Percentiles rank a stretch among this genome's conserved stretches.
Evolutionary conservation across 2,113 vertebrate species (phyloP).

Genomic region (Takifugu flavidus): DNA sequence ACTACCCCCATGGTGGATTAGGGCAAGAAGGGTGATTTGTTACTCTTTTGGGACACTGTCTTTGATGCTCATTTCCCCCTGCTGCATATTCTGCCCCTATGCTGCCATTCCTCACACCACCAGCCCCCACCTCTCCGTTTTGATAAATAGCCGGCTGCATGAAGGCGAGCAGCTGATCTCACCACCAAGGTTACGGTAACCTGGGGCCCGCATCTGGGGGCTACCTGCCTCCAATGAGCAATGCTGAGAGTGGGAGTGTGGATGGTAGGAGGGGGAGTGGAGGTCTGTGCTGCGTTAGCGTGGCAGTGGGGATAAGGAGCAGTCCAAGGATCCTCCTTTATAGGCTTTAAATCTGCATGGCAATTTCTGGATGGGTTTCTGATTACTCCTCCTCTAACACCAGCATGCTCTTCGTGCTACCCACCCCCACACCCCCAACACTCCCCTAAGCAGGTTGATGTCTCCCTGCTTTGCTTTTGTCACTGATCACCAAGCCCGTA

Average conservation of each 20-base stretch:
- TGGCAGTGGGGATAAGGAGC: conserved; percentile 24
- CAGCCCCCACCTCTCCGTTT: conserved; percentile 41
- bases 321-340: conserved; percentile 65
- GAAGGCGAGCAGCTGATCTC: conserved; percentile 71
- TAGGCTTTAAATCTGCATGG: conserved; percentile 78
- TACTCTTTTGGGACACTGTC: conserved; percentile 75
- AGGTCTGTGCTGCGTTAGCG: conserved; percentile 27
- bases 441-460: conserved; percentile 69
- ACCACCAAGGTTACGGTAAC: conserved; percentile 80
- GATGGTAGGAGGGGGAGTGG: conserved; percentile 33
- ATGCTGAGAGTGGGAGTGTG: conserved; percentile 24
- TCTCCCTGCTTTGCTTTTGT: conserved; percentile 66
- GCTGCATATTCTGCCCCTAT: conserved; percentile 73
- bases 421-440: conserved; percentile 14
- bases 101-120: conserved; percentile 40
- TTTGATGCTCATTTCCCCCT: conserved; percentile 70
- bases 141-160: conserved; percentile 77
- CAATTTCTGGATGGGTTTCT: conserved; percentile 71
- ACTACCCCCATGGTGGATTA: conserved; percentile 61
- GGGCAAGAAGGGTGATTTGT: conserved; percentile 73
- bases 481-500: conserved; percentile 71
- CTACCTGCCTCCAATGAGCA: conserved; percentile 77
- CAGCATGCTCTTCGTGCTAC: conserved; percentile 14
- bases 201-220: conserved; percentile 67
- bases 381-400: conserved; percentile 63